Percentiles rank a stretch among this genome's conserved stretches.
phyloP scores from a whole-genome alignment of 2,113 vertebrate species.

The Cephalopholis sonnerati region DNA sequence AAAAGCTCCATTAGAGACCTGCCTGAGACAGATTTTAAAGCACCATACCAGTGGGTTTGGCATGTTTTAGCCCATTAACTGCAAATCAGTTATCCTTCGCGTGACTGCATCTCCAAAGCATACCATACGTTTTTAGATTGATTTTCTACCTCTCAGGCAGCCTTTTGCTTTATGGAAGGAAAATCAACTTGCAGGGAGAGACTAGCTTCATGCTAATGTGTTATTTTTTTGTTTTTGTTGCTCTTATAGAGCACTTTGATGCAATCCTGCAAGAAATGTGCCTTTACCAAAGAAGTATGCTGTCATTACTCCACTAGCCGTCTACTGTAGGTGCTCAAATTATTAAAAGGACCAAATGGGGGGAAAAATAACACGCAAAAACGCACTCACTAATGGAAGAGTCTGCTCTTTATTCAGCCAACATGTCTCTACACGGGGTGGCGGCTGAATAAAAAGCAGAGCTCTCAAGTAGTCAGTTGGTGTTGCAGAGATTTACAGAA shows the following conservation, averaged over 20 bases:
- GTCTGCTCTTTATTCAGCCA: slow-evolving; percentile 9
- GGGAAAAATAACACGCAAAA: neutral
- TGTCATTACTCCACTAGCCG: neutral
- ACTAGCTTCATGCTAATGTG: slow-evolving; percentile 29
- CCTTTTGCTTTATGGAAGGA: slow-evolving; percentile 34
- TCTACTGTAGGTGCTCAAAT: neutral
- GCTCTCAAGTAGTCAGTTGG: neutral
- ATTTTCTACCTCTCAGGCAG: slow-evolving; percentile 42
- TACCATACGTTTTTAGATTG: slow-evolving; percentile 37
- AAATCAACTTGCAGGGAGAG: slow-evolving; percentile 36
- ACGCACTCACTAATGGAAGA: neutral
- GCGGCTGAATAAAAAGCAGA: neutral
- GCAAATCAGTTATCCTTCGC: slow-evolving; percentile 59
- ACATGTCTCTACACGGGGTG: neutral
- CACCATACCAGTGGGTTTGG: slow-evolving; percentile 13
- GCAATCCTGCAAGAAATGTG: slow-evolving; percentile 19
- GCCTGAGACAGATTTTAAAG: slow-evolving; percentile 25
- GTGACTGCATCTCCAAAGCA: slow-evolving; percentile 40
- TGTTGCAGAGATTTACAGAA: slow-evolving; percentile 2
- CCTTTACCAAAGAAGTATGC: neutral
- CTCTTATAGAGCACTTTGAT: slow-evolving; percentile 9
- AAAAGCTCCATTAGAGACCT: slow-evolving; percentile 41
- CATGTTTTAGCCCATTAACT: slow-evolving; percentile 68
- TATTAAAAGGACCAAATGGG: neutral
- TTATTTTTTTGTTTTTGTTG: slow-evolving; percentile 28